Evolutionary conservation across 2,888 invertebrate genomes (phyloP).

Genomic region (Noctuana brunneofusca): DNA sequence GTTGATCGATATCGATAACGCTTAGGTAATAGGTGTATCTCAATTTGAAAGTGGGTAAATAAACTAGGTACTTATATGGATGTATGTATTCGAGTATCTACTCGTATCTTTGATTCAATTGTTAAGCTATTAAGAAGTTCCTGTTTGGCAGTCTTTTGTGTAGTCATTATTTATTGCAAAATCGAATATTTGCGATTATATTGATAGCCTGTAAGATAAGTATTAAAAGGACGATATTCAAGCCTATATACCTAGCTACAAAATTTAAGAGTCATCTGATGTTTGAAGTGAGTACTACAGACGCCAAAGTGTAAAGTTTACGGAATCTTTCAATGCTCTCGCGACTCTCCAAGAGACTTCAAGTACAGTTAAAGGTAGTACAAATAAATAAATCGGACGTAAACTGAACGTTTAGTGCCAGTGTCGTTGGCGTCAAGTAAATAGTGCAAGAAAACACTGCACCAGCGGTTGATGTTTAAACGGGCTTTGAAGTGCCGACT

Average conservation of each 20-base stretch:
- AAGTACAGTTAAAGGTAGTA: conserved; percentile 25
- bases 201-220: too few species aligned
- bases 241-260: too few species aligned
- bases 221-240: too few species aligned
- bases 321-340: conserved; percentile 9
- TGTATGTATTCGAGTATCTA: too few species aligned
- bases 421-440: conserved; percentile 36
- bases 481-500: conserved; percentile 44
- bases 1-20: conserved; percentile 12
- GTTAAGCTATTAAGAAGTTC: too few species aligned
- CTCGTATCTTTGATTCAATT: too few species aligned
- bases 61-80: background rate
- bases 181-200: too few species aligned
- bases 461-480: conserved; percentile 53
- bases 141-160: too few species aligned
- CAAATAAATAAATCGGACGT: conserved; percentile 32
- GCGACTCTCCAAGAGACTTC: conserved; percentile 4
- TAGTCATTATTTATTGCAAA: too few species aligned
- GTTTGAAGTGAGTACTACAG: background rate
- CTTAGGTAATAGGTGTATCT: conserved; percentile 2
- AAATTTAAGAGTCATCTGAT: background rate
- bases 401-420: conserved; percentile 27
- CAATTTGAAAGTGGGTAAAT: background rate
- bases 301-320: background rate
- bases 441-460: conserved; percentile 48